A percentile compares a stretch with the other conserved stretches of the same genome.
Conservation (phyloP, 2,888 invertebrate genomes). For the Paralinhomoeus sp. region DNA sequence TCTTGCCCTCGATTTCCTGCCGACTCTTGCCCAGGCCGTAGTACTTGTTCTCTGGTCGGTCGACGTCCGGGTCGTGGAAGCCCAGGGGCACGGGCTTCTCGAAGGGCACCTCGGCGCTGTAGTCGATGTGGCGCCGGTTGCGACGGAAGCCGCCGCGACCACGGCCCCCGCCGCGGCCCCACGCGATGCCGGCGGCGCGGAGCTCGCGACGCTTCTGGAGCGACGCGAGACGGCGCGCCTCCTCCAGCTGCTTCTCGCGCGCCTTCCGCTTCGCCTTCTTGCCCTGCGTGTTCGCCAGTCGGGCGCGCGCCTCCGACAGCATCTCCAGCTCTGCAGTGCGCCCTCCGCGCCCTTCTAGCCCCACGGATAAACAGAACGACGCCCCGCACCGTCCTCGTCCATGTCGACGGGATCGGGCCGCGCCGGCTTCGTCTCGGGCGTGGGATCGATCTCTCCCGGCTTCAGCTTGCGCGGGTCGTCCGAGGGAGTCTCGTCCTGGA, state of each 20-base stretch:
- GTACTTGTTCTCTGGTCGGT: constrained; percentile 61
- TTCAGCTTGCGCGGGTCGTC: constrained; percentile 90
- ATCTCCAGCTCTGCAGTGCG: constrained; percentile 66
- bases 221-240: constrained; percentile 78
- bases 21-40: constrained; percentile 68
- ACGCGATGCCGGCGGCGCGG: constrained; percentile 70
- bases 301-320: constrained; percentile 91
- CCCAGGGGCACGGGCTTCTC: constrained; percentile 42
- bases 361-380: not conserved
- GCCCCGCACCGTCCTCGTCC: constrained; percentile 80
- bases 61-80: constrained; percentile 79
- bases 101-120: constrained; percentile 70
- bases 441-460: constrained; percentile 97
- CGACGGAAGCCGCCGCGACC: not conserved
- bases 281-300: constrained; percentile 87
- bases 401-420: constrained; percentile 96
- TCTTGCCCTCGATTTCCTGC: not conserved
- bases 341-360: not conserved
- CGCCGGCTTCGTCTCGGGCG: constrained; percentile 97
- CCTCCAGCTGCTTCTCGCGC: constrained; percentile 89
- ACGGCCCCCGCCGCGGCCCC: constrained; percentile 11
- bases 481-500: constrained; percentile 41
- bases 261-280: constrained; percentile 45
- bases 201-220: constrained; percentile 90
- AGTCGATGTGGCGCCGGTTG: constrained; percentile 55